A percentile compares a stretch with the other conserved stretches of the same genome.
phyloP scores from a whole-genome alignment of 2,888 invertebrate genomes.

The Rhogogaster chlorosoma region DNA sequence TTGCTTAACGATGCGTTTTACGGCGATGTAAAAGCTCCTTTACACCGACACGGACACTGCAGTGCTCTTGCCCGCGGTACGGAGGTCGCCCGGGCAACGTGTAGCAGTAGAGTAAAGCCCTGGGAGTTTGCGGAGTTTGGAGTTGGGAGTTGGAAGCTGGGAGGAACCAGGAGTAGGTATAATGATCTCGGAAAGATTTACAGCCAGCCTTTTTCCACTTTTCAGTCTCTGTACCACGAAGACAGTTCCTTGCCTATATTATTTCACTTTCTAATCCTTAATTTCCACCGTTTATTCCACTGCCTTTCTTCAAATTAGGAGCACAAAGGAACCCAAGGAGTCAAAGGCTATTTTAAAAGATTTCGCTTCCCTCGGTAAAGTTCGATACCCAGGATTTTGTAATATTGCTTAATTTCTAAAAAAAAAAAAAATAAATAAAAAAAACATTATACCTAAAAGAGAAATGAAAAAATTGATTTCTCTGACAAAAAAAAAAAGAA shows the following conservation, averaged over 20 bases:
- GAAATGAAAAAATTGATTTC: neutral
- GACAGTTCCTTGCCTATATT: neutral
- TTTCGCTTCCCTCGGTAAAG: neutral
- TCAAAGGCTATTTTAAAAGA: neutral
- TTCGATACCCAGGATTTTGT: neutral
- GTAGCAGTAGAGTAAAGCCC: constrained; percentile 30
- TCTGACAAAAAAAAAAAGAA: neutral
- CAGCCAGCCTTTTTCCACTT: constrained; percentile 53
- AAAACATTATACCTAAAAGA: neutral
- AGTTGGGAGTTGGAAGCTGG: constrained; percentile 40
- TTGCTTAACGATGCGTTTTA: constrained; percentile 51
- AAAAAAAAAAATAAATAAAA: no score
- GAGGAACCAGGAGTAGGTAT: constrained; percentile 43
- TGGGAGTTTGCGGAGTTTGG: constrained; percentile 29
- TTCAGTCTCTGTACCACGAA: constrained; percentile 28
- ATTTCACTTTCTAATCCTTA: constrained; percentile 44
- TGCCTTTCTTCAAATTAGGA: neutral
- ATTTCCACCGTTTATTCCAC: neutral
- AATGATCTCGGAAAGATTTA: constrained; percentile 59
- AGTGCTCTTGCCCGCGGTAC: constrained; percentile 36
- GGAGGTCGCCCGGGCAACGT: constrained; percentile 49
- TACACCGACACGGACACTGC: constrained; percentile 23
- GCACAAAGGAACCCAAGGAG: neutral
- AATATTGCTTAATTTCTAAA: neutral
- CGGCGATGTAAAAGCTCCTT: constrained; percentile 49